Evolutionary conservation across 1,140 invertebrate species (phyloP), one percentile per base, ranked within the genome.

Genomic region (Drosophila arawakana): DNA sequence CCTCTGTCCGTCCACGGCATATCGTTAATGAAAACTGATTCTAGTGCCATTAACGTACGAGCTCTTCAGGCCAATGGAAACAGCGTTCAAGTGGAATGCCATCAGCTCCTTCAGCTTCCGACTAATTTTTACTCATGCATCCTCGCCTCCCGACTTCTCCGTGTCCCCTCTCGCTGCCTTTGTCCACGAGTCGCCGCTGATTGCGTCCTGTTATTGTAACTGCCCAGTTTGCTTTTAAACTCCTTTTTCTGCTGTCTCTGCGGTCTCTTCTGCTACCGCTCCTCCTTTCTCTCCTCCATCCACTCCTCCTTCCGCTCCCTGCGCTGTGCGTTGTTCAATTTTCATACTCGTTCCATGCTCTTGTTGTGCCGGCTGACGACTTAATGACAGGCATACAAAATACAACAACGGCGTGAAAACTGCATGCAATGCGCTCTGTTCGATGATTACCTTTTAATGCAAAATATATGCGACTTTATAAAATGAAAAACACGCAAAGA

Each of bases 21-120:
- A 88, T 89, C 80, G 84, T 89, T 89, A 89, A 89, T 89, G 84
- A 89, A 89, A 89, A 89, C 84, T 90, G 84, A 89, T 89, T 89
- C 84, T 89, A 90, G 84, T 89, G 84, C 83, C 85, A 89, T 89
- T 89, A 89, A 89, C 80, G 84, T 88, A 67, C 84, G 82, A 80
- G 83, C 84, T 70, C 76, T 84, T 69, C 84, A 80, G 80, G 75
- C 66, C 73, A 74, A 70, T 62, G 74, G 65, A 61, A 73, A 73
- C 80, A 80, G 52, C 74, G 65, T 81, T 89, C 77, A 68, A 88
- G 80, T 84, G 77, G 80, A 77, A 65, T 59, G 68, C 63, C 52
- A 62, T 44, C 25, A 30, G 25, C 69, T 52, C 69, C 43, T 55
- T 57, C 47, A 25, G 18, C 65, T 52, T 37, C 37, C 81, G 73